A percentile compares a stretch with the other conserved stretches of the same genome.
Evolutionary conservation across 1,140 invertebrate species (phyloP).

Genomic region (Polypedilum pembai): DNA sequence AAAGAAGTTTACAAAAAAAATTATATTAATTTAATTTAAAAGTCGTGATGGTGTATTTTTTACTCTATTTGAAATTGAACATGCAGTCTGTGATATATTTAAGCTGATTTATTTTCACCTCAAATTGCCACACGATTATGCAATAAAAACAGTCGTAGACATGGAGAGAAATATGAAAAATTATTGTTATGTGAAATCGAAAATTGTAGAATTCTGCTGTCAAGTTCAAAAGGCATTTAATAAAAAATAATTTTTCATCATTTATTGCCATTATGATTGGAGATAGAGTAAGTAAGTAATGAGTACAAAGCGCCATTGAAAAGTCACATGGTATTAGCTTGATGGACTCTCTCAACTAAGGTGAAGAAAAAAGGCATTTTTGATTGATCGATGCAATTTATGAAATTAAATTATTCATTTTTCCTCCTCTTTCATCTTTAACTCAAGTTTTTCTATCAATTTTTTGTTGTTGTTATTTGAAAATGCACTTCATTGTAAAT

Average conservation of each 20-base stretch:
- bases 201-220: not conserved
- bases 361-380: not conserved
- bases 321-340: conserved; percentile 4
- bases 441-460: too few relatives aligned
- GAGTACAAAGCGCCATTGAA: not conserved
- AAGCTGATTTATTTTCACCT: not conserved
- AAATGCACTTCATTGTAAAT: too few relatives aligned
- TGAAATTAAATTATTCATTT: not conserved
- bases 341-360: not conserved
- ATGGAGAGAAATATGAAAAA: not conserved
- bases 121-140: conserved; percentile 5
- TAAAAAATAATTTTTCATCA: not conserved
- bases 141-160: not conserved
- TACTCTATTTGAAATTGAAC: too few relatives aligned
- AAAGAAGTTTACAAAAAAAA: not conserved
- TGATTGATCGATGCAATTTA: conserved; percentile 18
- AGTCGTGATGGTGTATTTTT: too few relatives aligned
- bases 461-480: too few relatives aligned
- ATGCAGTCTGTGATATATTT: too few relatives aligned
- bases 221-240: not conserved
- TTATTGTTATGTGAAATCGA: not conserved
- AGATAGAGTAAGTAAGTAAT: conserved; percentile 7
- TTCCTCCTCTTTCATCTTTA: too few relatives aligned
- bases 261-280: conserved; percentile 3
- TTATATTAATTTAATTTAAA: not conserved